Percentiles rank a stretch among this genome's conserved stretches.
Evolutionary conservation across 2,888 invertebrate genomes (phyloP).

Genomic region (Drosophila lutescens): DNA sequence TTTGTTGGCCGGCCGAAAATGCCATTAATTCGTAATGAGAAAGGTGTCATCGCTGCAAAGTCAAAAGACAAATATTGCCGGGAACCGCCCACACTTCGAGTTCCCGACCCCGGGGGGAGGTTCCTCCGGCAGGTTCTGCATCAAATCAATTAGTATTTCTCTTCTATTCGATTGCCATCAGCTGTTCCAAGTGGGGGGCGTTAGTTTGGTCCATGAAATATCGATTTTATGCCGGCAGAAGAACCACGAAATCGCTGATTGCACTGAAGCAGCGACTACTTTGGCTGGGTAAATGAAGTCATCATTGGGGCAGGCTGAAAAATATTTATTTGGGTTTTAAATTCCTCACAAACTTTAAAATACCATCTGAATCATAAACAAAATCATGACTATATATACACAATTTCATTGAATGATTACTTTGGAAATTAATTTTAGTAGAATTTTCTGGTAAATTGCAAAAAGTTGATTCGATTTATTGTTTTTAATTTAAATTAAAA

Average conservation of each 20-base stretch:
- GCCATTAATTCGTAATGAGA: constrained; percentile 81
- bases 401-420: too few relatives aligned
- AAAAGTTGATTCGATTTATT: too few relatives aligned
- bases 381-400: too few relatives aligned
- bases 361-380: too few relatives aligned
- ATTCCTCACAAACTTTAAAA: neutral
- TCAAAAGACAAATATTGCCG: constrained; percentile 76
- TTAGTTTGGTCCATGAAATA: constrained; percentile 33
- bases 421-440: too few relatives aligned
- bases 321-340: neutral
- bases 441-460: too few relatives aligned
- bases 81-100: constrained; percentile 59
- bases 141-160: constrained; percentile 79
- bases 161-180: constrained; percentile 48
- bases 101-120: constrained; percentile 4
- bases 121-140: constrained; percentile 65
- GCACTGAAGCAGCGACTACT: neutral
- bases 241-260: constrained; percentile 10
- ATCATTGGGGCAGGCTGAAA: neutral
- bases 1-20: constrained; percentile 58
- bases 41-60: constrained; percentile 76
- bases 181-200: constrained; percentile 66
- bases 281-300: constrained; percentile 3
- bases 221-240: constrained; percentile 17
- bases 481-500: too few relatives aligned